Conservation (phyloP, 1,140 invertebrate genomes). For the Atta cephalotes region DNA sequence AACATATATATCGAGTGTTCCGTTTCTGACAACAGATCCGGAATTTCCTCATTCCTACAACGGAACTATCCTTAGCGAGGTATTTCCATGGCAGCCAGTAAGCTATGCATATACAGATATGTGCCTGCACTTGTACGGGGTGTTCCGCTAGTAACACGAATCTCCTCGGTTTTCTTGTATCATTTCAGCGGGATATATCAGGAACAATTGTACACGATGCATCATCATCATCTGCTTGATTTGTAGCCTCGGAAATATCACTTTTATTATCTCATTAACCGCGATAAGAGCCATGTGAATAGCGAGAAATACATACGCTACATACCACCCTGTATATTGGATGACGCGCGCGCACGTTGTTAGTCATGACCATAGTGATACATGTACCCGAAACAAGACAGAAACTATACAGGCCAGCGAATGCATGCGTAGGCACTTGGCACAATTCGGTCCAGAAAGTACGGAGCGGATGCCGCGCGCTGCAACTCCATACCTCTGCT, state of each 20-base stretch:
- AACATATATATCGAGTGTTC: slow-evolving; percentile 18
- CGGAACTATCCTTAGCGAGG: slow-evolving; percentile 63
- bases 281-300: neutral
- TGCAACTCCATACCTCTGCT: neutral
- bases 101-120: slow-evolving; percentile 41
- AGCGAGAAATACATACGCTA: neutral
- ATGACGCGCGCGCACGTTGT: slow-evolving; percentile 17
- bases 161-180: neutral
- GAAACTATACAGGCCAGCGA: slow-evolving; percentile 41
- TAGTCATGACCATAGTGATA: slow-evolving; percentile 35
- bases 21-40: slow-evolving; percentile 58
- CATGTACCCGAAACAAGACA: slow-evolving; percentile 48
- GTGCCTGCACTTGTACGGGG: slow-evolving; percentile 13
- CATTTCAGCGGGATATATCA: neutral
- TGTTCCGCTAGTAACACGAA: slow-evolving; percentile 5
- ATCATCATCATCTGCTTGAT: neutral
- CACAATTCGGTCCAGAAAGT: slow-evolving; percentile 39
- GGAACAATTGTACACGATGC: neutral
- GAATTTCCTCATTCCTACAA: slow-evolving; percentile 68
- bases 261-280: neutral
- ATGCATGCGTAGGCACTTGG: slow-evolving; percentile 54
- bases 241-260: neutral
- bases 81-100: slow-evolving; percentile 66
- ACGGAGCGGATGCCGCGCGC: slow-evolving; percentile 16
- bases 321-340: slow-evolving; percentile 42